Percentiles rank a stretch among this genome's conserved stretches.
Conservation (phyloP, 1,140 invertebrate genomes). For the Hylyphantes graminicola region DNA sequence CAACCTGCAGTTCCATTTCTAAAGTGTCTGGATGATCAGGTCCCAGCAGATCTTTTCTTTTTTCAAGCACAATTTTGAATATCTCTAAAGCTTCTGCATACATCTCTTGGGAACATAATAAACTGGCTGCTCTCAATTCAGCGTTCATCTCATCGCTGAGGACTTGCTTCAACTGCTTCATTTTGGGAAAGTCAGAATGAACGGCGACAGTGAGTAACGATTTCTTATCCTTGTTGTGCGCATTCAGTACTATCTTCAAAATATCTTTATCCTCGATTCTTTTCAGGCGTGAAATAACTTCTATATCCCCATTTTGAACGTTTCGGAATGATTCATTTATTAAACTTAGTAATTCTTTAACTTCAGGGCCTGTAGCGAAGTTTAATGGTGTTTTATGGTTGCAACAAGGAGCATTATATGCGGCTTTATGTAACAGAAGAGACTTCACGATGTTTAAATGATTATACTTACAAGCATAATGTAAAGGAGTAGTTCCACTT, state of each 20-base stretch:
- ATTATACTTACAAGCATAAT: constrained; percentile 38
- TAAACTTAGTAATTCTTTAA: constrained; percentile 26
- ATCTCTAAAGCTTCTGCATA: constrained; percentile 53
- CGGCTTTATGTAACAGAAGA: constrained; percentile 4
- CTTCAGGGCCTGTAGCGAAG: not conserved
- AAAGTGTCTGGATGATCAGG: constrained; percentile 52
- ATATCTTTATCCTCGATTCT: constrained; percentile 6
- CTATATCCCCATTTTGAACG: constrained; percentile 17
- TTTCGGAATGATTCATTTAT: constrained; percentile 25
- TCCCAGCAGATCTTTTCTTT: constrained; percentile 53
- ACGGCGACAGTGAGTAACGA: constrained; percentile 25
- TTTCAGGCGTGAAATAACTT: not conserved
- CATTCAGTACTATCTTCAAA: constrained; percentile 24
- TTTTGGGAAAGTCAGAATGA: constrained; percentile 16
- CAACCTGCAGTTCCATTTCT: constrained; percentile 48
- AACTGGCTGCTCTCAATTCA: constrained; percentile 12
- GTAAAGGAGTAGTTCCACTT: constrained; percentile 7
- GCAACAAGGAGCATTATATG: not conserved
- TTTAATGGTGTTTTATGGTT: constrained; percentile 27
- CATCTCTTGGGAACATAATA: constrained; percentile 29
- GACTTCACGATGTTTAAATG: constrained; percentile 18
- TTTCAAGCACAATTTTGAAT: constrained; percentile 38
- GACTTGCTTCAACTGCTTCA: constrained; percentile 16
- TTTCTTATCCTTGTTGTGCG: constrained; percentile 10
- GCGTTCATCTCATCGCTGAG: not conserved